phyloP scores from a whole-genome alignment of 2,888 invertebrate species.

The Panzeria rudis region DNA sequence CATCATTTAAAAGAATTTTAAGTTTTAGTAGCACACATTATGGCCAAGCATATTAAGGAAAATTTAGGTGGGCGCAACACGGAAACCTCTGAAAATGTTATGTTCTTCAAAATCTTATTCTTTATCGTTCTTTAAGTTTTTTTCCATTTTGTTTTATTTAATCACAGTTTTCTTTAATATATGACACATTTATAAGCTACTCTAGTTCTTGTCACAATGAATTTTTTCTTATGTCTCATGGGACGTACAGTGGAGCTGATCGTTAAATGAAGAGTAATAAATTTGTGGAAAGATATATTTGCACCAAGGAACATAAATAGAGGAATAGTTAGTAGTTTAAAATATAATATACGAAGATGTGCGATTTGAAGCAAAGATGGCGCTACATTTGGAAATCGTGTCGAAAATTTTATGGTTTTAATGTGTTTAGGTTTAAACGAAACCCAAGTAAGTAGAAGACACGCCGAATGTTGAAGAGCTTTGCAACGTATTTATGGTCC shows the following conservation, averaged over 20 bases:
- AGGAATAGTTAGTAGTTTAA: conserved; percentile 65
- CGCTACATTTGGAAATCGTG: too few relatives aligned
- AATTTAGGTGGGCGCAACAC: conserved; percentile 69
- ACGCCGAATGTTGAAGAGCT: too few relatives aligned
- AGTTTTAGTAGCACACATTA: conserved; percentile 61
- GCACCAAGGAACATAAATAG: neutral
- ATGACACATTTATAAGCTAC: conserved; percentile 56
- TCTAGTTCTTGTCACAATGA: conserved; percentile 49
- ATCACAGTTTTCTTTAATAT: conserved; percentile 44
- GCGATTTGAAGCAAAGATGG: too few relatives aligned
- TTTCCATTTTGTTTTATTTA: conserved; percentile 1
- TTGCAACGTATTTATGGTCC: too few relatives aligned
- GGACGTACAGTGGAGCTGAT: conserved; percentile 43
- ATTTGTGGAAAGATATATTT: neutral
- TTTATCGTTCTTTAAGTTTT: conserved; percentile 34
- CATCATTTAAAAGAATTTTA: conserved; percentile 66
- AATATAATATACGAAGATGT: too few relatives aligned
- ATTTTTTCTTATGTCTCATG: conserved; percentile 9
- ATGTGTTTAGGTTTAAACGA: too few relatives aligned
- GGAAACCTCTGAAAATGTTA: conserved; percentile 62
- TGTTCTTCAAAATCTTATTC: conserved; percentile 36
- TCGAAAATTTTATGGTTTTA: too few relatives aligned
- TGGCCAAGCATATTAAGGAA: neutral
- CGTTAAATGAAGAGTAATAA: neutral
- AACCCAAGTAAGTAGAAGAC: too few relatives aligned